Percentiles rank a stretch among this genome's conserved stretches.
phyloP scores from a whole-genome alignment of 2,888 invertebrate species.

The Acleris sparsana region DNA sequence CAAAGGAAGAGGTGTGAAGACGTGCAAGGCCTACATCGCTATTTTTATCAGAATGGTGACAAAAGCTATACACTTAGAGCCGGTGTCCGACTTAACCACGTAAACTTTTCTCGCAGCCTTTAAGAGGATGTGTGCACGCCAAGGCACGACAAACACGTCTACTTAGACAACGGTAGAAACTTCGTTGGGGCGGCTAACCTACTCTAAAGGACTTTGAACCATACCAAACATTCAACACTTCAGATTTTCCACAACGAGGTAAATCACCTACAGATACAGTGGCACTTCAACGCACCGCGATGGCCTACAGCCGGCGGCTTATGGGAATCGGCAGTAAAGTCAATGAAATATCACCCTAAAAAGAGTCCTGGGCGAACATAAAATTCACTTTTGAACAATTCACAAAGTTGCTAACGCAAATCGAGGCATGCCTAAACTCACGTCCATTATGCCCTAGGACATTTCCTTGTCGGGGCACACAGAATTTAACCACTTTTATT shows the following conservation, averaged over 20 bases:
- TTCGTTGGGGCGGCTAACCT: no score
- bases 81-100: no score
- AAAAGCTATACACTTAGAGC: no score
- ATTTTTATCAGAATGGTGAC: conserved; percentile 38
- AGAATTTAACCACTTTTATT: conserved; percentile 1
- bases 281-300: conserved; percentile 34
- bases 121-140: conserved; percentile 38
- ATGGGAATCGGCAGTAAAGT: no score
- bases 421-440: conserved; percentile 41
- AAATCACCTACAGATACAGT: conserved; percentile 24
- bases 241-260: background rate
- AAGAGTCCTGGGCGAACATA: conserved; percentile 35
- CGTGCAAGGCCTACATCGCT: conserved; percentile 27
- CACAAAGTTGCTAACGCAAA: conserved; percentile 36
- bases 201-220: no score
- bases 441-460: conserved; percentile 39
- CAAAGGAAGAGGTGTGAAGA: conserved; percentile 14
- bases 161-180: no score
- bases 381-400: conserved; percentile 39
- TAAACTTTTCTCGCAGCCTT: conserved; percentile 41
- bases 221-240: no score
- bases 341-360: conserved; percentile 29
- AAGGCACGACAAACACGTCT: conserved; percentile 21
- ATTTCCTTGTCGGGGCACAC: conserved; percentile 39
- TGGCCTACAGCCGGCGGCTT: conserved; percentile 33